Conservation (phyloP, 1,140 invertebrate species). For the Trichoplusia ni region DNA sequence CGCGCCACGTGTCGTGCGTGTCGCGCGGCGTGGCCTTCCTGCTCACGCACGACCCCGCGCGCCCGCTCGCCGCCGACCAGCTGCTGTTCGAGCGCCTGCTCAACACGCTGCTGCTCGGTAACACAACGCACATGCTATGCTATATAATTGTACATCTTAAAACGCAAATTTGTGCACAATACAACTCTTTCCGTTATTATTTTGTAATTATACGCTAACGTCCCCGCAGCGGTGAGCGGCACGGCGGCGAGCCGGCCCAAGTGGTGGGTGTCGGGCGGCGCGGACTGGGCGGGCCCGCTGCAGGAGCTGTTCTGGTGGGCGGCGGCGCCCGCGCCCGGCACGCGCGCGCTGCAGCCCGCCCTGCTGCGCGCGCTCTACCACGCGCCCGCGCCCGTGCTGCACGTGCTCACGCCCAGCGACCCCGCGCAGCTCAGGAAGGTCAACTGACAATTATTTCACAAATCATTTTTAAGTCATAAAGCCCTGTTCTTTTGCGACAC, state of each 20-base stretch:
- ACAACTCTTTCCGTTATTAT: too few species aligned
- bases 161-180: too few species aligned
- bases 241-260: constrained; percentile 22
- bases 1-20: constrained; percentile 37
- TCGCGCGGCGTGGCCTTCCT: constrained; percentile 52
- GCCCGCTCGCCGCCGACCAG: constrained; percentile 47
- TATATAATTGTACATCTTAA: too few species aligned
- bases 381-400: constrained; percentile 47
- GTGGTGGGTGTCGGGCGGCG: constrained; percentile 55
- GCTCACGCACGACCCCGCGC: too few species aligned
- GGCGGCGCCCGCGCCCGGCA: constrained; percentile 48
- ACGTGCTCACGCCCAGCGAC: constrained; percentile 50
- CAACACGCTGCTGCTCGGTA: constrained; percentile 51
- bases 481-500: too few species aligned
- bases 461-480: not conserved
- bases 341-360: constrained; percentile 53
- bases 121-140: too few species aligned
- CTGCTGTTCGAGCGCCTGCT: constrained; percentile 50
- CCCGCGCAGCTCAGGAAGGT: constrained; percentile 56
- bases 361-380: constrained; percentile 63
- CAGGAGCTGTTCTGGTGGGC: constrained; percentile 69
- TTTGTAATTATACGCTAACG: too few species aligned
- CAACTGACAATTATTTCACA: not conserved
- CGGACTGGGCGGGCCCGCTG: constrained; percentile 52
- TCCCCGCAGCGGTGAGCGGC: constrained; percentile 42